Base-by-base conservation (phyloP, 2,113 vertebrate genomes). In the Poeciliopsis prolifica region DNA sequence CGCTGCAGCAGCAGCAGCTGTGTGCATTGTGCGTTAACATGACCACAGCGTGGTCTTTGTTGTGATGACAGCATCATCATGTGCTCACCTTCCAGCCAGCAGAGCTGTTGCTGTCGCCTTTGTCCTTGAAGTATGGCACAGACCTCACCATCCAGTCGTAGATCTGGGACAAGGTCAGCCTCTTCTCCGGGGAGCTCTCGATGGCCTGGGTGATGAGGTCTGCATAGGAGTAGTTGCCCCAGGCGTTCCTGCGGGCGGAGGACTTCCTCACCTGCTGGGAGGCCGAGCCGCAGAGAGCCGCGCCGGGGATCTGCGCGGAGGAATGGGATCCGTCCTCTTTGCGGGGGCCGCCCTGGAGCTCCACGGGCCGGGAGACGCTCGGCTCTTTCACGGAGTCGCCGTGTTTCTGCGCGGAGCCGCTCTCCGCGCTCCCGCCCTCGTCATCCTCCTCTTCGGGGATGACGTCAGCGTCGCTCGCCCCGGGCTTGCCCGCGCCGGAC, bases 91-190 rank as follows among this genome's bases (percentile, higher is more conserved):
- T 98, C 97, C 97, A 98, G 74, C 97, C 97, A 0, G 97, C 97
- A 54, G 97, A 98, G 92, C 97, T 98, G 92, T 98, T 98, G 95
- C 95, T 99, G 95, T 99, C 97, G 77, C 97, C 97, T 94, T 98
- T 98, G 95, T 98, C 97, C 95, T 97, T 98, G 96, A 99, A 99
- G 89, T 99, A 99, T 84, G 97, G 97, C 92, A 99, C 97, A 79
- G 95, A 97, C 83, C 97, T 95, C 90, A 98, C 97, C 97, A 99
- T 99, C 97, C 97, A 98, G 91, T 98, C 97, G 85, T 99, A 99
- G 93, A 99, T 99, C 87, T 99, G 97, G 85, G 97, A 96, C 86
- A 99, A 93, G 42, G 97, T 99, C 85, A 98, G 95, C 68, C 97
- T 94, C 71, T 97, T 97, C 90, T 98, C 97, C 6, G 96, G 96